phyloP scores from a whole-genome alignment of 2,888 invertebrate species.

The Lissonota sp. region DNA sequence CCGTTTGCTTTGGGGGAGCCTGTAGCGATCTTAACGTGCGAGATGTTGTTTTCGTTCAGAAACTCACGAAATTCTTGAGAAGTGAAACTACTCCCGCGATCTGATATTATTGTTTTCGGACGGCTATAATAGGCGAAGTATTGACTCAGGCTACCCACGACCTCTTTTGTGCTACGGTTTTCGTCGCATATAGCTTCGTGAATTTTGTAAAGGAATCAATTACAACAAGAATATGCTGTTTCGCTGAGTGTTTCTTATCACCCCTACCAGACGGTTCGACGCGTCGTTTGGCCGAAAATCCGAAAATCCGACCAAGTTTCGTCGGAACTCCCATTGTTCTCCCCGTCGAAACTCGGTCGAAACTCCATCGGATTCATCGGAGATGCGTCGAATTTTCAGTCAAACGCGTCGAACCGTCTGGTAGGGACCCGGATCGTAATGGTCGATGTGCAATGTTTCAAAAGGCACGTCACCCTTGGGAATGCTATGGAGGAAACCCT shows the following conservation, averaged over 20 bases:
- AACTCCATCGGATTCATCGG: too few relatives aligned
- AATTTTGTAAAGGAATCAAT: constrained; percentile 43
- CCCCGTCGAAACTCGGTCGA: too few relatives aligned
- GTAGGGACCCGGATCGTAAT: constrained; percentile 45
- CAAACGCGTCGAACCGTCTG: too few relatives aligned
- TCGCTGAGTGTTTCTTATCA: background rate
- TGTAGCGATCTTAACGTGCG: constrained; percentile 69
- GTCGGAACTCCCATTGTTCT: too few relatives aligned
- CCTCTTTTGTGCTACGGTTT: constrained; percentile 32
- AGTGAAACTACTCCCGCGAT: constrained; percentile 50
- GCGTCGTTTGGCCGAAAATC: too few relatives aligned
- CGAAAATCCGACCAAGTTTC: too few relatives aligned
- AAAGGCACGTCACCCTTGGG: constrained; percentile 64
- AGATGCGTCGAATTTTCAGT: too few relatives aligned
- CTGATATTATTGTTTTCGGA: constrained; percentile 30
- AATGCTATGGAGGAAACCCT: constrained; percentile 56
- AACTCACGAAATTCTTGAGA: constrained; percentile 44
- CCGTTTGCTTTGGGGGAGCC: constrained; percentile 73
- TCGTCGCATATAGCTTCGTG: background rate
- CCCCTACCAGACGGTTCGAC: too few relatives aligned
- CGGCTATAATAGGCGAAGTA: constrained; percentile 45
- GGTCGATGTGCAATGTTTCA: constrained; percentile 55
- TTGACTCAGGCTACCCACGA: background rate
- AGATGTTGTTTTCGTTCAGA: constrained; percentile 59
- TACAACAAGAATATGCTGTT: constrained; percentile 47